Conservation (phyloP, 2,113 vertebrate genomes). For the Spilogale gracilis region DNA sequence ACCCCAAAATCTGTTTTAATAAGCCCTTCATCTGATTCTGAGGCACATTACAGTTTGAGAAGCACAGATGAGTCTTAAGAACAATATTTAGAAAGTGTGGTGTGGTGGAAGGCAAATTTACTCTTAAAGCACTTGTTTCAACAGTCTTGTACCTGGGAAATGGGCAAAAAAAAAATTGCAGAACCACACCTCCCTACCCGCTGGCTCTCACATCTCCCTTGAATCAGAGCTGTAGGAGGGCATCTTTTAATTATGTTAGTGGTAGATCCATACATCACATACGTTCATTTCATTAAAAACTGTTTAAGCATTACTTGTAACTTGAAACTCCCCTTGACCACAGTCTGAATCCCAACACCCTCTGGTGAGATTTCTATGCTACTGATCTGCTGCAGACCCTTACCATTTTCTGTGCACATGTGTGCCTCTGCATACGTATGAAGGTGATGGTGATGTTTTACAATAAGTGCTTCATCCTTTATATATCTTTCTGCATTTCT, state of each 20-base stretch:
- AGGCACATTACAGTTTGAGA: background rate
- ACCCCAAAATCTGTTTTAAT: background rate
- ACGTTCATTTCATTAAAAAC: background rate
- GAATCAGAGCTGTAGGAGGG: background rate
- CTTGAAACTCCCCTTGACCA: background rate
- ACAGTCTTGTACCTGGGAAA: background rate
- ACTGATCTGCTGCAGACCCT: background rate
- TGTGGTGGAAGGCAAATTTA: background rate
- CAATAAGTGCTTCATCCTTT: background rate
- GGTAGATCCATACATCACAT: background rate
- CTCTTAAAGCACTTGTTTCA: background rate
- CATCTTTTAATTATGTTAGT: background rate
- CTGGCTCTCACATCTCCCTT: no score
- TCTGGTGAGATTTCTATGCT: background rate
- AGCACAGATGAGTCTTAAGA: background rate
- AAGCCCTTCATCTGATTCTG: background rate
- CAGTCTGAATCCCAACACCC: background rate
- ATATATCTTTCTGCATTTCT: background rate
- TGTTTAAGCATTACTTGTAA: background rate
- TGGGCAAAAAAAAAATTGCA: background rate
- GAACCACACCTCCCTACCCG: background rate
- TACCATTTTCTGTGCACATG: background rate
- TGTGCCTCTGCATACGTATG: background rate
- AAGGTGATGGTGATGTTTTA: background rate
- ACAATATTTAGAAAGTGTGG: background rate